Evolutionary conservation across 2,888 invertebrate genomes (phyloP).

Genomic region (Macaria notata): DNA sequence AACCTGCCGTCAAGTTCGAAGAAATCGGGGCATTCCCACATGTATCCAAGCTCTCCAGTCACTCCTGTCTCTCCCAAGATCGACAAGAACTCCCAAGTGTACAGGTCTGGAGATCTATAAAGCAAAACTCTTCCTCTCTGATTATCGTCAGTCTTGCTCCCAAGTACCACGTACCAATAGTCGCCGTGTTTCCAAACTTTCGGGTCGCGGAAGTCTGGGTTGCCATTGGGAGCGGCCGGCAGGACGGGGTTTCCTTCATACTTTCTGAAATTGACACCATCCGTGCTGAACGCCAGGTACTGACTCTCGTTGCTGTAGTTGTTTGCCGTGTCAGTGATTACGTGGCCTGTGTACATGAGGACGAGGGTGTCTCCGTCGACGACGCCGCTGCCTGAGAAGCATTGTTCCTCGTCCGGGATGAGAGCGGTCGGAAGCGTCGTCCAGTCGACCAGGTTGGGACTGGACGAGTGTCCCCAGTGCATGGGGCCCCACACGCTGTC

Average conservation of each 20-base stretch:
- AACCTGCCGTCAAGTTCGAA: constrained; percentile 70
- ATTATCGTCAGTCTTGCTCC: constrained; percentile 59
- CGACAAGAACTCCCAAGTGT: constrained; percentile 62
- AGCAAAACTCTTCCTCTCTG: constrained; percentile 62
- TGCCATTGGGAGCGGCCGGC: constrained; percentile 54
- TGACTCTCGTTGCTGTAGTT: constrained; percentile 58
- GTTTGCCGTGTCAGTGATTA: constrained; percentile 47
- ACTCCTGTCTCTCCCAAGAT: constrained; percentile 59
- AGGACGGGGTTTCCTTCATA: constrained; percentile 70
- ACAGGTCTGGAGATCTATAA: constrained; percentile 66
- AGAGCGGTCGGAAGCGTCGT: constrained; percentile 71
- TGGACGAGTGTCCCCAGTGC: constrained; percentile 80
- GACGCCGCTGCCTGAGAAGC: constrained; percentile 76
- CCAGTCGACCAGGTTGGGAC: constrained; percentile 77
- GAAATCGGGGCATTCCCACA: constrained; percentile 82
- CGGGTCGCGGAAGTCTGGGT: constrained; percentile 76
- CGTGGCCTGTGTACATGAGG: constrained; percentile 68
- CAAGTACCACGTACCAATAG: constrained; percentile 69
- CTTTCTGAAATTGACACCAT: constrained; percentile 68
- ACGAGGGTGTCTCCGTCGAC: constrained; percentile 57
- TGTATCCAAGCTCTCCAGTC: constrained; percentile 61
- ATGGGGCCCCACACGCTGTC: constrained; percentile 72
- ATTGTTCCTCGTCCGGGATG: constrained; percentile 66
- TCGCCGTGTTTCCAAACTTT: constrained; percentile 71
- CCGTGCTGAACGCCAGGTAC: constrained; percentile 64